phyloP scores from a whole-genome alignment of 2,797 vertebrate species.

The Bothrops alternatus region DNA sequence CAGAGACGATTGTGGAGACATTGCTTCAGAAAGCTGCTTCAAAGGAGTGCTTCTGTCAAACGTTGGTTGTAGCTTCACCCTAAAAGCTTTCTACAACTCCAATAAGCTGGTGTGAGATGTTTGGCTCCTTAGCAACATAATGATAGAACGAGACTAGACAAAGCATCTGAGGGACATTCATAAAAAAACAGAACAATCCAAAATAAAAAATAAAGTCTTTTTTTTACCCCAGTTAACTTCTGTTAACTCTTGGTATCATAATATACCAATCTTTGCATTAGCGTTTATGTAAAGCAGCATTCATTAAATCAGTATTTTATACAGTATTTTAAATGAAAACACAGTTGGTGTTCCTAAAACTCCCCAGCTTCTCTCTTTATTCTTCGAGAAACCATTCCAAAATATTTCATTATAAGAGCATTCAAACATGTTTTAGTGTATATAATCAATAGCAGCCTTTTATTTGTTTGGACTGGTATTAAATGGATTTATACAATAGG shows the following conservation, averaged over 20 bases:
- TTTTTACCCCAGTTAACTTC: neutral
- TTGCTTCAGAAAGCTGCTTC: neutral
- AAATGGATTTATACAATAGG: neutral
- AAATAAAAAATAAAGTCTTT: neutral
- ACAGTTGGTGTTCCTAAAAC: neutral
- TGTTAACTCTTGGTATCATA: neutral
- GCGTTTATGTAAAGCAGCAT: neutral
- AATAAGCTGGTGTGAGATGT: neutral
- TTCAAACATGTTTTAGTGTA: neutral
- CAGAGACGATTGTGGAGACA: neutral
- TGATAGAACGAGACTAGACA: neutral
- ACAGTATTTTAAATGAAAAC: neutral
- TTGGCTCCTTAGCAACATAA: neutral
- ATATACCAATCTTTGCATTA: neutral
- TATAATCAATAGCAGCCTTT: neutral
- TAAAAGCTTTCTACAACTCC: neutral
- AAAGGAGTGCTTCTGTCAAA: neutral
- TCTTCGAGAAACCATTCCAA: neutral
- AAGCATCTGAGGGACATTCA: too few relatives aligned
- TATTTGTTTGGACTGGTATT: neutral
- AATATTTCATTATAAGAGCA: neutral
- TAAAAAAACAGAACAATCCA: neutral
- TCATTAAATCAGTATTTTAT: neutral
- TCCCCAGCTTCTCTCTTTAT: neutral
- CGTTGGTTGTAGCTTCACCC: neutral